These are phyloP conservation scores for Sternotherus odoratus DNA, from an alignment of 2,797 vertebrate genomes.

Conservation along the genomic window DNA sequence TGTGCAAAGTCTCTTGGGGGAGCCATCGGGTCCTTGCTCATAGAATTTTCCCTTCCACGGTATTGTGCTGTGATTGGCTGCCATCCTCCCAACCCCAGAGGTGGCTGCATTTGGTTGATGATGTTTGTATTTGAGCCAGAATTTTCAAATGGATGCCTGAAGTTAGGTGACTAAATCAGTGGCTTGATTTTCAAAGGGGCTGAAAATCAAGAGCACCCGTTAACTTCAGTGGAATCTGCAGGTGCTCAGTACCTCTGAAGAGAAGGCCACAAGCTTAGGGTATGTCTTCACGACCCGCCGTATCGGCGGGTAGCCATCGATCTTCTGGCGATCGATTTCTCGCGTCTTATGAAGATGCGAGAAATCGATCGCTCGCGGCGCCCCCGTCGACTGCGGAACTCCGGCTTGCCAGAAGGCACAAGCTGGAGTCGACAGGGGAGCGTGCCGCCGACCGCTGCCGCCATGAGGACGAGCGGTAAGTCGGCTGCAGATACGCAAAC, in stretches of 20 bases:
- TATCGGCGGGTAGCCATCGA: too few species aligned
- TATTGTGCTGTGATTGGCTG: background rate
- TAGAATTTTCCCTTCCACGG: background rate
- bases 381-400: too few species aligned
- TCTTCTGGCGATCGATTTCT: too few species aligned
- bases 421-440: too few species aligned
- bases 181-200: background rate
- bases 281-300: too few species aligned
- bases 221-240: background rate
- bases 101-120: background rate
- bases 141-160: background rate
- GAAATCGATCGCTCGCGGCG: too few species aligned
- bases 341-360: too few species aligned
- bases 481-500: too few species aligned
- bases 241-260: background rate
- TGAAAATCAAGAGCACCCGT: background rate
- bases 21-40: background rate
- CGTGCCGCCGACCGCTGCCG: too few species aligned
- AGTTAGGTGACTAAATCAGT: background rate
- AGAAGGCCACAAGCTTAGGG: rapidly evolving
- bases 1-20: background rate
- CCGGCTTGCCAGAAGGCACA: too few species aligned
- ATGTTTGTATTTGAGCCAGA: background rate
- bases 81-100: background rate
- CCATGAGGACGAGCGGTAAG: too few species aligned